phyloP scores from a whole-genome alignment of 2,113 vertebrate species.

The Butastur rufipennis region DNA sequence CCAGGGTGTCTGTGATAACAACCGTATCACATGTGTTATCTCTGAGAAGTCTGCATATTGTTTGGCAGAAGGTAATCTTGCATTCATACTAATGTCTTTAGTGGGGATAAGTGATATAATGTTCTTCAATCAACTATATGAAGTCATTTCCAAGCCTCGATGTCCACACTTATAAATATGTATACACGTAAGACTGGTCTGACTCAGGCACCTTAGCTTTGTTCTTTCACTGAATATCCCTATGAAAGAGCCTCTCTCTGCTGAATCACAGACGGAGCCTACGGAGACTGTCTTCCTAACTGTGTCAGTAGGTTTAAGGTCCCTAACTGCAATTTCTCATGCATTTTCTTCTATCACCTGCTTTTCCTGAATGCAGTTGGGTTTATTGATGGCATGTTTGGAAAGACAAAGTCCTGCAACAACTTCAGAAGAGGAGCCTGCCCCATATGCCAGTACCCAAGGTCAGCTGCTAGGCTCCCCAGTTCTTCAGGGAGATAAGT shows the following conservation, averaged over 20 bases:
- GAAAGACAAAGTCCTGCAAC: background rate
- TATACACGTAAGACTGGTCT: background rate
- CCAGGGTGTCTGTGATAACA: background rate
- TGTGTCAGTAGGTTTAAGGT: background rate
- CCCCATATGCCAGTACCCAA: background rate
- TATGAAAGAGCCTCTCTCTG: background rate
- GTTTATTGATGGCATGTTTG: background rate
- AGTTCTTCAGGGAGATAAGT: background rate
- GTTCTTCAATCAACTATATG: background rate
- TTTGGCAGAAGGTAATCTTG: background rate
- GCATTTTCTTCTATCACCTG: background rate
- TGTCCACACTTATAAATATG: background rate
- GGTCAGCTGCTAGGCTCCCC: background rate
- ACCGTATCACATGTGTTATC: background rate
- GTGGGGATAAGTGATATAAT: background rate
- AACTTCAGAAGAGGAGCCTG: background rate
- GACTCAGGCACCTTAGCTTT: background rate
- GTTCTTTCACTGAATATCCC: background rate
- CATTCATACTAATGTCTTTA: background rate
- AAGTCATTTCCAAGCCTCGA: background rate
- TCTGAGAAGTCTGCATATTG: background rate
- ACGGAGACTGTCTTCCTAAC: background rate
- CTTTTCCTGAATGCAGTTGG: background rate
- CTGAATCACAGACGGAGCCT: fast-evolving
- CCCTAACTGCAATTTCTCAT: background rate